Evolutionary conservation across 2,113 vertebrate species (phyloP).

Genomic region (Perca fluviatilis): DNA sequence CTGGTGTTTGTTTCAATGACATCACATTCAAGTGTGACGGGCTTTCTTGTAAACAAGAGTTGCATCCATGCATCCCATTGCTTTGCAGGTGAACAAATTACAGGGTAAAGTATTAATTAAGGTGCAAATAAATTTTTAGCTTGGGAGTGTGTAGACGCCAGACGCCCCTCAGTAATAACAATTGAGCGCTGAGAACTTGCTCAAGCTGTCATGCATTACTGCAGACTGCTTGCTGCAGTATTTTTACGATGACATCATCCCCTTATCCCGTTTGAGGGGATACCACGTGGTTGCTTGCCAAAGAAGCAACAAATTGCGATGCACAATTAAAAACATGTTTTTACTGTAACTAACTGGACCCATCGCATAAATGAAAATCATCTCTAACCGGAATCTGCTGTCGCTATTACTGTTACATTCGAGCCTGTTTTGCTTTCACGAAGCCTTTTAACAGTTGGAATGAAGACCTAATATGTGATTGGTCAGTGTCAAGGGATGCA

Average conservation of each 20-base stretch:
- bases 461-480: conserved; percentile 77
- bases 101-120: background rate
- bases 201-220: conserved; percentile 73
- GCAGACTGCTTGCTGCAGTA: conserved; percentile 80
- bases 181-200: conserved; percentile 25
- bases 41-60: conserved; percentile 33
- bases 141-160: background rate
- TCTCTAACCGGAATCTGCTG: background rate
- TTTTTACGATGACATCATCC: conserved; percentile 86
- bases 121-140: background rate
- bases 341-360: conserved; percentile 10
- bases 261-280: conserved; percentile 54
- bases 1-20: conserved; percentile 20
- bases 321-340: background rate
- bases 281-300: conserved; percentile 69
- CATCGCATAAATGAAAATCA: background rate
- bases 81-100: background rate
- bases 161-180: background rate
- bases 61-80: conserved; percentile 17
- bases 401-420: conserved; percentile 50
- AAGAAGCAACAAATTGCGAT: conserved; percentile 49
- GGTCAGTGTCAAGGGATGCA: conserved; percentile 66
- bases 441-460: conserved; percentile 78
- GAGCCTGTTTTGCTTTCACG: conserved; percentile 53
- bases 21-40: conserved; percentile 25